Percentiles rank a stretch among this genome's conserved stretches.
These are phyloP conservation scores for Anarrhichthys ocellatus DNA, from an alignment of 2,113 vertebrate genomes.

Conservation along the genomic window DNA sequence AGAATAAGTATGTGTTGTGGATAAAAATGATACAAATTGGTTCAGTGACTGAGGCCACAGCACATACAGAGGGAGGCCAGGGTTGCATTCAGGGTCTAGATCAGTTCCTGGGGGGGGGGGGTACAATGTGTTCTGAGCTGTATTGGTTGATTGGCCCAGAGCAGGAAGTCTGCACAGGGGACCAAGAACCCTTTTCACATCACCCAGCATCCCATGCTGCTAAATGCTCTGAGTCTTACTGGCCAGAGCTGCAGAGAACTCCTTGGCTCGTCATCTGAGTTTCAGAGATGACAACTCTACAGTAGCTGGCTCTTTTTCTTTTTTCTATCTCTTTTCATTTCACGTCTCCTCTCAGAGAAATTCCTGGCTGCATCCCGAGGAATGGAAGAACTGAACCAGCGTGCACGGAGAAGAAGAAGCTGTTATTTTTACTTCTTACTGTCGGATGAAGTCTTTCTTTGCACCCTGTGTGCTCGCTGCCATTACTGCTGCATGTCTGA, in stretches of 20 bases:
- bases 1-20: too few relatives aligned
- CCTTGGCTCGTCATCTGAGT: slow-evolving; percentile 49
- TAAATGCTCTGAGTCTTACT: slow-evolving; percentile 31
- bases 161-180: slow-evolving; percentile 55
- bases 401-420: slow-evolving; percentile 5
- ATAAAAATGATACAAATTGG: not conserved
- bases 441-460: not conserved
- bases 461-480: not conserved
- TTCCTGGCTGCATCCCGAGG: slow-evolving; percentile 29
- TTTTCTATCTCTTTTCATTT: slow-evolving; percentile 9
- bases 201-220: slow-evolving; percentile 51
- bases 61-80: slow-evolving; percentile 9
- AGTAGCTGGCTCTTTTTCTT: slow-evolving; percentile 45
- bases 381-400: slow-evolving; percentile 1
- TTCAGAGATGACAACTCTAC: slow-evolving; percentile 52
- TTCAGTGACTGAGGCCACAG: not conserved
- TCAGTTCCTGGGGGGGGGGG: slow-evolving; percentile 25
- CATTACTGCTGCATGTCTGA: not conserved
- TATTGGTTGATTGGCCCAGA: slow-evolving; percentile 37
- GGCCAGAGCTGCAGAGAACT: slow-evolving; percentile 30
- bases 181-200: slow-evolving; percentile 48
- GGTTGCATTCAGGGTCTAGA: slow-evolving; percentile 24
- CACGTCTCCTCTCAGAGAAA: slow-evolving; percentile 26
- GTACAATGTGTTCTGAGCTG: slow-evolving; percentile 8
- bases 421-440: slow-evolving; percentile 18